Base-by-base conservation (phyloP, 1,140 invertebrate species). In the Caenorhabditis tropicalis region DNA sequence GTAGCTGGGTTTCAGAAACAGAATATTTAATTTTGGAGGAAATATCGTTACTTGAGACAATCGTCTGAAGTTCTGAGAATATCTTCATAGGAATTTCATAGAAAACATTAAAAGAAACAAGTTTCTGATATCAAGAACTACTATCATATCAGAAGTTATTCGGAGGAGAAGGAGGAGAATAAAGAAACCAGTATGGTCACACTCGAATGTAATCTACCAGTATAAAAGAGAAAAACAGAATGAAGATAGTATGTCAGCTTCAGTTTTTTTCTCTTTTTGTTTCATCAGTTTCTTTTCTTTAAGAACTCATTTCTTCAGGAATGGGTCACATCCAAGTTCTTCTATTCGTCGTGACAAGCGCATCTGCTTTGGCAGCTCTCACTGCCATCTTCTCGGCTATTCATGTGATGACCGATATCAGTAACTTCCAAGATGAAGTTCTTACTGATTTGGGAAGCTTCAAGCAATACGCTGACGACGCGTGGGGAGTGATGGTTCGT, bases 281-380 rank as follows among this genome's bases (percentile, higher is more conserved):
- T 36, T 43, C 19, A 31, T 19, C 65, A 43, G 12, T 19, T 43
- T 74, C 15, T 24, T 24, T 74, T 74, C 36, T 43, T 74, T 74
- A 3, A 65, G 1, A 19, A 51, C 5, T 56, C n/a, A 12, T 74
- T 74, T 74, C 36, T 65, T 65, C n/a, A 65, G 29, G 36, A 74
- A 74, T 74, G 65, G 65, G 65, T 46, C 65, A 74, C 65, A 31
- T 74, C 65, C 65, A 74, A 74, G 65, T 74, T 74, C 65, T 74
- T 46, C 36, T 74, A 43, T 43, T 74, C 36, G 65, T 74, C 65
- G 33, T 74, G 1, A 74, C 65, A 74, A 74, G 65, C 65, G 65
- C 65, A 24, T 74, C 65, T 74, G 65, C 65, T 3, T 74, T 74
- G 65, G 65, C 36, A 43, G 65, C 65, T 43, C 65, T 74, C 36